Evolutionary conservation across 2,888 invertebrate species (phyloP).

Genomic region (Papilio protenor): DNA sequence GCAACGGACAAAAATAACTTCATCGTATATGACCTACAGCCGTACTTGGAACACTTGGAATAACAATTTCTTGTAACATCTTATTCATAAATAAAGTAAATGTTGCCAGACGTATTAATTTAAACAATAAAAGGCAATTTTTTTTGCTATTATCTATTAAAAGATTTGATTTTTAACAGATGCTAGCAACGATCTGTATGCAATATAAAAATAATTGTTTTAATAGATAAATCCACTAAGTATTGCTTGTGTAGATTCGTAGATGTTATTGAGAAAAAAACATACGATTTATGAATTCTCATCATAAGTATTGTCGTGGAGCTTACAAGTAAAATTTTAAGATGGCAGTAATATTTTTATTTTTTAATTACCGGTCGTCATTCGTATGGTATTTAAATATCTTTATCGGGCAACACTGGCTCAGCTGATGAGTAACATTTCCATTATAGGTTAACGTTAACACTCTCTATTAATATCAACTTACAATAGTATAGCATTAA

Average conservation of each 20-base stretch:
- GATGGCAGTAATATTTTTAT: neutral
- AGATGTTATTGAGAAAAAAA: too few relatives aligned
- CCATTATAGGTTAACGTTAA: slow-evolving; percentile 20
- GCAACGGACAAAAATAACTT: neutral
- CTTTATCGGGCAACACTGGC: slow-evolving; percentile 30
- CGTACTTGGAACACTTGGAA: slow-evolving; percentile 23
- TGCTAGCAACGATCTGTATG: too few relatives aligned
- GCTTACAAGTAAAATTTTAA: neutral
- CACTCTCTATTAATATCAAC: neutral
- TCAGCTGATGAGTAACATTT: slow-evolving; percentile 36
- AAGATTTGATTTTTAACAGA: too few relatives aligned
- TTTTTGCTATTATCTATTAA: too few relatives aligned
- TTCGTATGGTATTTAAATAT: slow-evolving; percentile 9
- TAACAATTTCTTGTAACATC: slow-evolving; percentile 25
- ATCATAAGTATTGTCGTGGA: too few relatives aligned
- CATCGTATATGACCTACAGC: slow-evolving; percentile 19
- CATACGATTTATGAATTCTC: too few relatives aligned
- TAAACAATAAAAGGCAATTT: neutral
- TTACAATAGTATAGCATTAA: neutral
- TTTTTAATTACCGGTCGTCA: slow-evolving; percentile 8
- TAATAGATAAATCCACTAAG: too few relatives aligned
- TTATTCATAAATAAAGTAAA: slow-evolving; percentile 9
- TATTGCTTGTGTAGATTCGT: too few relatives aligned
- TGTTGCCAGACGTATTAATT: slow-evolving; percentile 12
- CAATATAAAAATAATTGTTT: too few relatives aligned